A percentile compares a stretch with the other conserved stretches of the same genome.
Conservation (phyloP, 64 coral and sea anemone species). For the Cladopsammia gracilis region DNA sequence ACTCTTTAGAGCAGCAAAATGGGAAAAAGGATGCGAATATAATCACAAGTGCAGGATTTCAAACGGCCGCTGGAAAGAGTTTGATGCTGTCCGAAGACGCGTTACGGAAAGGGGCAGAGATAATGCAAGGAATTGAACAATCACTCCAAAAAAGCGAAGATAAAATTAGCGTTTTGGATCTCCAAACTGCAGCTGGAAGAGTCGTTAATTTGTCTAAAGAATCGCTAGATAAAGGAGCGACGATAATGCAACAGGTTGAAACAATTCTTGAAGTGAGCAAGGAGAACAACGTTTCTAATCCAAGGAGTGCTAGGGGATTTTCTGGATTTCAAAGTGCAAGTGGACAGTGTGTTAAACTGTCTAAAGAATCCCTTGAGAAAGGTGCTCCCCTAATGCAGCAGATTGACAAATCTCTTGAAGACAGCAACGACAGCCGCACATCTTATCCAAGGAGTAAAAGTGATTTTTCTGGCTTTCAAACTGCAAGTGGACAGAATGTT, state of each 20-base stretch:
- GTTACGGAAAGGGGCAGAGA: neutral
- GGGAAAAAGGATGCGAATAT: neutral
- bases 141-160: neutral
- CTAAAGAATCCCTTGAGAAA: slow-evolving; percentile 18
- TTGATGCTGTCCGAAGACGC: neutral
- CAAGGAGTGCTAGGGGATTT: neutral
- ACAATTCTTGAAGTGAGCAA: neutral
- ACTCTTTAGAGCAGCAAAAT: neutral
- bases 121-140: neutral
- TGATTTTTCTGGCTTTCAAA: slow-evolving; percentile 14
- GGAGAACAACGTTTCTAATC: neutral
- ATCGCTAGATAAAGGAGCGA: slow-evolving; percentile 2
- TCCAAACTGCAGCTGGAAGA: slow-evolving; percentile 6
- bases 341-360: neutral
- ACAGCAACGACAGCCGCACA: neutral
- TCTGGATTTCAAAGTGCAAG: slow-evolving; percentile 8
- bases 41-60: slow-evolving; percentile 7
- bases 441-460: neutral
- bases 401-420: neutral
- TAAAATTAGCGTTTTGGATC: neutral
- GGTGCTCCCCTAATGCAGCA: neutral
- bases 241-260: slow-evolving; percentile 17
- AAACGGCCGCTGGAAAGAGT: slow-evolving; percentile 31
- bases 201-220: neutral
- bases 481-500: slow-evolving; percentile 33